phyloP scores from a whole-genome alignment of 2,113 vertebrate species.

The Chionomys nivalis region DNA sequence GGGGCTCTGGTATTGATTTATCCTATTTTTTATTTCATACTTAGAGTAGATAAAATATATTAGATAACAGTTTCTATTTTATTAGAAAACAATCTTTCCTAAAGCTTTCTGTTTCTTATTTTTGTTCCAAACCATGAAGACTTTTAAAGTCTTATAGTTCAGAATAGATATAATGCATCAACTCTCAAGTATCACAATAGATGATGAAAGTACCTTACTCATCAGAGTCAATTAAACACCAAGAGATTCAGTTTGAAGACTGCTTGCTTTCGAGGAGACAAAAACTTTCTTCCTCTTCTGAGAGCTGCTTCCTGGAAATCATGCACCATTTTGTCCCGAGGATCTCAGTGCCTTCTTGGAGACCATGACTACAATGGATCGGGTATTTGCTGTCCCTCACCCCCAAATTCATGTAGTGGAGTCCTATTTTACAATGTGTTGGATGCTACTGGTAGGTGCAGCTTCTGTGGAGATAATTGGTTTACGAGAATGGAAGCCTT shows the following conservation, averaged over 20 bases:
- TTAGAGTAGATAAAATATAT: not conserved
- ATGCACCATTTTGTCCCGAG: not conserved
- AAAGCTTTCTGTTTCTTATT: not conserved
- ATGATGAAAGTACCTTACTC: not conserved
- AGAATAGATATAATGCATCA: not conserved
- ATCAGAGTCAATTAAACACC: not conserved
- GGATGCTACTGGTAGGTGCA: too few relatives aligned
- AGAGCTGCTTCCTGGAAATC: not conserved
- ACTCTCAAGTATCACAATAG: not conserved
- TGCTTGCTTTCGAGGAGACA: not conserved
- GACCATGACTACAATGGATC: not conserved
- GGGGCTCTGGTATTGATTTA: not conserved
- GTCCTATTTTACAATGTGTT: not conserved
- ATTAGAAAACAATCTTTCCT: not conserved
- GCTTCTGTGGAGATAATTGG: not conserved
- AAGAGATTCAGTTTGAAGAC: not conserved
- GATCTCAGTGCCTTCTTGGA: not conserved
- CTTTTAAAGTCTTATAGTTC: not conserved
- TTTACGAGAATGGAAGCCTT: not conserved
- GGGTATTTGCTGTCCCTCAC: not conserved
- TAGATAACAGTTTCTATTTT: not conserved
- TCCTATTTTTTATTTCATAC: not conserved
- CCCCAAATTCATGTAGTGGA: not conserved
- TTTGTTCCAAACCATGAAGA: not conserved
- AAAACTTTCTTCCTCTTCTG: not conserved